Conservation (phyloP, 2,113 vertebrate genomes). For the Zootoca vivipara region DNA sequence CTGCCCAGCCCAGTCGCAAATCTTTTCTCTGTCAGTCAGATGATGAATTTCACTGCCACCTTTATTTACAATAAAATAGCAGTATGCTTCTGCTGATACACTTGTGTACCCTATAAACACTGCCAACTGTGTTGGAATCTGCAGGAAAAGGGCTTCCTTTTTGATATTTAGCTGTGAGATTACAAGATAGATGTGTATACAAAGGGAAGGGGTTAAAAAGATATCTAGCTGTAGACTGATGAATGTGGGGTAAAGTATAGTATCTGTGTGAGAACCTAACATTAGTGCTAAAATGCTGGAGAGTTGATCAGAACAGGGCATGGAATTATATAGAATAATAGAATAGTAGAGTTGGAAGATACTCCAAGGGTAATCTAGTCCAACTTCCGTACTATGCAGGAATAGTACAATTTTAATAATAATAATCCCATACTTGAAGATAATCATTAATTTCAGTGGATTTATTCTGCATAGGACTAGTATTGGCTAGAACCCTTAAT, state of each 20-base stretch:
- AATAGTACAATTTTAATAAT: too few relatives aligned
- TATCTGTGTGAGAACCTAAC: background rate
- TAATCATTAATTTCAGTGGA: too few relatives aligned
- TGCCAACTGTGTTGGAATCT: background rate
- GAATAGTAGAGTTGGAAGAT: too few relatives aligned
- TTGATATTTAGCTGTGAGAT: background rate
- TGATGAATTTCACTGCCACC: background rate
- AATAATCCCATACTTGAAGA: too few relatives aligned
- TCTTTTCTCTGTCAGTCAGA: background rate
- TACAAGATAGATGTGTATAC: background rate
- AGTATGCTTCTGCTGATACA: background rate
- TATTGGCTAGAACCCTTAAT: too few relatives aligned
- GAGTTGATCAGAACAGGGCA: background rate
- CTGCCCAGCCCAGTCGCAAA: background rate
- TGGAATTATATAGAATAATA: background rate
- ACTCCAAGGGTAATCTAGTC: too few relatives aligned
- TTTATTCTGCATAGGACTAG: too few relatives aligned
- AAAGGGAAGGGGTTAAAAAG: background rate
- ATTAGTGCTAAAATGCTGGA: background rate
- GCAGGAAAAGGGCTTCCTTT: background rate
- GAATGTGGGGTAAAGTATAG: background rate
- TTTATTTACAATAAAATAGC: background rate
- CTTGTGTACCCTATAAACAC: background rate
- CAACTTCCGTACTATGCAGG: too few relatives aligned
- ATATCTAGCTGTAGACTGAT: background rate